Evolutionary conservation across 2,113 vertebrate genomes (phyloP).

Genomic region (Tamias sibiricus): DNA sequence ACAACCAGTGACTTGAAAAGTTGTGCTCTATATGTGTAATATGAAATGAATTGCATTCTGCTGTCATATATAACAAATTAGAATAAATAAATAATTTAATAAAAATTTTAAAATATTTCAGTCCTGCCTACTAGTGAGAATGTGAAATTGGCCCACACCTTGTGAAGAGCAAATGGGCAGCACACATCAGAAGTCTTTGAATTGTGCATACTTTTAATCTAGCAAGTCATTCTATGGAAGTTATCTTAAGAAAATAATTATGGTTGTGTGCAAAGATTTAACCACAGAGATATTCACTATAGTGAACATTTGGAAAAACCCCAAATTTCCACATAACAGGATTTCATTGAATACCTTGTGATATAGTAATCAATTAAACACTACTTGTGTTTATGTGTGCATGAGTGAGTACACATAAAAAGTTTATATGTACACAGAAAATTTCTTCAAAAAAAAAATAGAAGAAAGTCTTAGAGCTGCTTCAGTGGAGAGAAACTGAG

Average conservation of each 20-base stretch:
- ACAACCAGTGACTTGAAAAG: no score
- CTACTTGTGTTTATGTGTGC: background rate
- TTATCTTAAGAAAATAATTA: background rate
- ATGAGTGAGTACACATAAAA: background rate
- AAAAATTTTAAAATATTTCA: no score
- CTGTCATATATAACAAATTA: no score
- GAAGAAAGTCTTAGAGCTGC: background rate
- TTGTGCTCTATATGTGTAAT: no score
- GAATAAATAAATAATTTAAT: no score
- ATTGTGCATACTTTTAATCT: background rate
- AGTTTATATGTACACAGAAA: background rate
- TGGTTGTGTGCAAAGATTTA: background rate
- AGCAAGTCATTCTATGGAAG: background rate
- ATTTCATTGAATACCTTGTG: background rate
- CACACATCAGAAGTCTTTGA: background rate
- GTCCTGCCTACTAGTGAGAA: background rate
- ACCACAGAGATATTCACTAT: background rate
- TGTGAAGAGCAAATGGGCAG: background rate
- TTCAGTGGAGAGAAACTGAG: background rate
- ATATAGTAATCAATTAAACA: constrained; percentile 9
- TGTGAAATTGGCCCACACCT: background rate
- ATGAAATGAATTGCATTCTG: no score
- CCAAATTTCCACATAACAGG: constrained; percentile 47
- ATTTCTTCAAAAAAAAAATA: constrained; percentile 6
- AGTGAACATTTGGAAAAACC: constrained; percentile 46